Conservation (phyloP, 2,888 invertebrate genomes). For the Uloborus plumipes region DNA sequence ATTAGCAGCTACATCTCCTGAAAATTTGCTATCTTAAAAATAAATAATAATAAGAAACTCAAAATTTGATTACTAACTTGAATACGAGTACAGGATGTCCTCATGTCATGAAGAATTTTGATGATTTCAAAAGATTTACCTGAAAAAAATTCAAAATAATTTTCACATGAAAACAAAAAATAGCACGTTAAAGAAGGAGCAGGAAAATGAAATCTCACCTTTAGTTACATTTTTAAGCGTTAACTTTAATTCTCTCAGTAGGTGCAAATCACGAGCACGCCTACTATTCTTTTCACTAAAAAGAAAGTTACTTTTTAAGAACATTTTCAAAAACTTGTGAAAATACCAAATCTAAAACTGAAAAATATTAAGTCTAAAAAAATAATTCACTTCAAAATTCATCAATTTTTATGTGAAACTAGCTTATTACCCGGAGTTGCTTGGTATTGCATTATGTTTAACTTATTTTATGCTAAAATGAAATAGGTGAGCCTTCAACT, state of each 20-base stretch:
- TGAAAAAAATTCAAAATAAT: slow-evolving; percentile 18
- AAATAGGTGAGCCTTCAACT: no score
- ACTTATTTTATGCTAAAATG: no score
- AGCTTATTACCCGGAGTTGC: no score
- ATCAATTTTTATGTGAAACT: no score
- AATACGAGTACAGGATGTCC: slow-evolving; percentile 68
- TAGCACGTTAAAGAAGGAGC: background rate
- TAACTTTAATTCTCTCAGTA: slow-evolving; percentile 79
- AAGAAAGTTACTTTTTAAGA: slow-evolving; percentile 38
- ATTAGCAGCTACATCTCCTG: background rate
- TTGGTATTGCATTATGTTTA: no score
- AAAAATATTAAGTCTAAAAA: no score
- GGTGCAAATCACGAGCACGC: slow-evolving; percentile 87
- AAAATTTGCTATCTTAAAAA: background rate
- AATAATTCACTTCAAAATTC: no score
- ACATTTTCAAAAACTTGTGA: background rate
- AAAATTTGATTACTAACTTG: slow-evolving; percentile 65
- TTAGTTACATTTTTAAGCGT: slow-evolving; percentile 50
- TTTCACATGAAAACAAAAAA: background rate
- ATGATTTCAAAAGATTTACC: slow-evolving; percentile 66
- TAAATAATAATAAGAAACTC: background rate
- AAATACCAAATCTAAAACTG: no score
- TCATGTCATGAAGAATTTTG: slow-evolving; percentile 68
- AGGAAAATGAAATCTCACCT: slow-evolving; percentile 16
- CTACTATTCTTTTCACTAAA: slow-evolving; percentile 86